phyloP scores from a whole-genome alignment of 2,113 vertebrate species.

The Gulo gulo region DNA sequence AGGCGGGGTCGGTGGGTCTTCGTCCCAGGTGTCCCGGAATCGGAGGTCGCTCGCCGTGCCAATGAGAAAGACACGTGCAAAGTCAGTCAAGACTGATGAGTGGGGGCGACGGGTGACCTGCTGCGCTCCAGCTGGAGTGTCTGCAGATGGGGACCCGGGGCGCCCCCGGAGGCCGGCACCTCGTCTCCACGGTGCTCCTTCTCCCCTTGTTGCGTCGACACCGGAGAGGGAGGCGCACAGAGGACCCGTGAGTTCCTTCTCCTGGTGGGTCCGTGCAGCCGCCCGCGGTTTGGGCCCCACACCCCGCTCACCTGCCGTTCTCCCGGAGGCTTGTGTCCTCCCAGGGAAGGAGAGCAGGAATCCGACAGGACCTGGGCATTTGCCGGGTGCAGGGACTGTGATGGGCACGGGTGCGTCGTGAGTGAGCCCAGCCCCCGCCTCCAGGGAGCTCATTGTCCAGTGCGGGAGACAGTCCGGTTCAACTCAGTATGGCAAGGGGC shows the following conservation, averaged over 20 bases:
- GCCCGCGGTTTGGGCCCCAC: neutral
- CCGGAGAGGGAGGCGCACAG: neutral
- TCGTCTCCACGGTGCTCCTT: neutral
- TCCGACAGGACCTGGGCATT: neutral
- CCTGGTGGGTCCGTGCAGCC: neutral
- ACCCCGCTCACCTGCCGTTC: neutral
- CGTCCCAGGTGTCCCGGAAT: neutral
- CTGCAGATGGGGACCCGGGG: neutral
- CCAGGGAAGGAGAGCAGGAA: neutral
- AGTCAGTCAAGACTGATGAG: neutral
- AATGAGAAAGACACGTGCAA: neutral
- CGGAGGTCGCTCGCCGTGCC: neutral
- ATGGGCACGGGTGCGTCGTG: neutral
- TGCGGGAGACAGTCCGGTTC: neutral
- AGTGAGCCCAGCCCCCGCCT: neutral
- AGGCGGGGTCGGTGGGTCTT: neutral
- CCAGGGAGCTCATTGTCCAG: neutral
- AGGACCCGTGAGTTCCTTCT: neutral
- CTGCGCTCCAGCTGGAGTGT: accelerated
- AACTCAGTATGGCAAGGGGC: too few species aligned
- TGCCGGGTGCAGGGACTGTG: neutral
- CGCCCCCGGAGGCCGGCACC: accelerated
- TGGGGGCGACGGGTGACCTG: neutral
- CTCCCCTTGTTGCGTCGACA: neutral
- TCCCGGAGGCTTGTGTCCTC: neutral